Conservation (phyloP, 2,113 vertebrate genomes). For the Neodontobutis hainanensis region DNA sequence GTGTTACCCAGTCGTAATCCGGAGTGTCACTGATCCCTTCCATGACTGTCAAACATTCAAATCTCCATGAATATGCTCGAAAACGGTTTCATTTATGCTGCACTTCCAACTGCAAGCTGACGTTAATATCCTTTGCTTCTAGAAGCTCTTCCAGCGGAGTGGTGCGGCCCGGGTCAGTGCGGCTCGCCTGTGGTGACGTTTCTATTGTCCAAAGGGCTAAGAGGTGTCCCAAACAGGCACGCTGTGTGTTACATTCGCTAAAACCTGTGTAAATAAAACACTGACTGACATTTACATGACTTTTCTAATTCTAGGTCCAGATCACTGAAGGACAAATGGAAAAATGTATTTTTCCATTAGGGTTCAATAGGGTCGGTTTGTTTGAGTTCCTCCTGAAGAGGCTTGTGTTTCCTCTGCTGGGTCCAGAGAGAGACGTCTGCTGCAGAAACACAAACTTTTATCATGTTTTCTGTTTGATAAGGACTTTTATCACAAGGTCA, state of each 20-base stretch:
- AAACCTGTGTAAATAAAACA: not conserved
- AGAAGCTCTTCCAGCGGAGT: not conserved
- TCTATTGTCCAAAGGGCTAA: not conserved
- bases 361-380: too few relatives aligned
- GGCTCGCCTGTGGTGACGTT: not conserved
- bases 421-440: too few relatives aligned
- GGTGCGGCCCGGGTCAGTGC: not conserved
- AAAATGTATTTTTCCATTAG: too few relatives aligned
- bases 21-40: conserved; percentile 61
- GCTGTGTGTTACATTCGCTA: too few relatives aligned
- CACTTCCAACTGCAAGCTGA: not conserved
- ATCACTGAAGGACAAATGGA: too few relatives aligned
- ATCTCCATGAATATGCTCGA: not conserved
- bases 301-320: too few relatives aligned
- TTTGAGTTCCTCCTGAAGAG: too few relatives aligned
- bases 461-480: too few relatives aligned
- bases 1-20: conserved; percentile 64
- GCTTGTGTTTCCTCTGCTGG: too few relatives aligned
- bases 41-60: conserved; percentile 40
- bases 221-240: not conserved
- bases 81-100: conserved; percentile 14
- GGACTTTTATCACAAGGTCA: too few relatives aligned
- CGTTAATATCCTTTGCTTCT: not conserved
- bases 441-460: too few relatives aligned
- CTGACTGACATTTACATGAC: too few relatives aligned